Evolutionary conservation across 2,888 invertebrate genomes (phyloP).

Genomic region (Pollenia labialis): DNA sequence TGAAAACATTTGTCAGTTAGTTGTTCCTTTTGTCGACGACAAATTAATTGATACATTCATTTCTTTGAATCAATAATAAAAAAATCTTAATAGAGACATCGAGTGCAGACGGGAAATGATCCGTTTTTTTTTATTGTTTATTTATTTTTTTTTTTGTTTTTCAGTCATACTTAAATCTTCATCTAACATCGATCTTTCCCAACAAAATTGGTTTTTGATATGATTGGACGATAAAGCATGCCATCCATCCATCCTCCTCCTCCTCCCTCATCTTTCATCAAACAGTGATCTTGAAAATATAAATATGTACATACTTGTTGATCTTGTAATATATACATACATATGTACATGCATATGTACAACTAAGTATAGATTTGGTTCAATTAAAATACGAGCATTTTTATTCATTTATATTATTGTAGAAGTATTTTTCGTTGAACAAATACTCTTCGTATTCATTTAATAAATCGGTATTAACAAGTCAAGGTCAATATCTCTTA

Average conservation of each 20-base stretch:
- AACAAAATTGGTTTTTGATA: slow-evolving; percentile 68
- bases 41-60: slow-evolving; percentile 66
- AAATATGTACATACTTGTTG: not conserved
- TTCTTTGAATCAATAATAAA: slow-evolving; percentile 57
- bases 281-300: slow-evolving; percentile 27
- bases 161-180: slow-evolving; percentile 31
- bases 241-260: not conserved
- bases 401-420: slow-evolving; percentile 26
- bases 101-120: slow-evolving; percentile 52
- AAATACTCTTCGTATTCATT: slow-evolving; percentile 9
- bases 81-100: slow-evolving; percentile 24
- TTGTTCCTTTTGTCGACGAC: slow-evolving; percentile 55
- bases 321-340: not conserved
- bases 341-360: not conserved
- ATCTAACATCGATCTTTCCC: slow-evolving; percentile 65
- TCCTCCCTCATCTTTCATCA: not conserved
- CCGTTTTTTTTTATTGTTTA: slow-evolving; percentile 41
- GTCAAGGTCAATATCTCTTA: slow-evolving; percentile 73
- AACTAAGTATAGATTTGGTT: slow-evolving; percentile 43
- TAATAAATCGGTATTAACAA: slow-evolving; percentile 71
- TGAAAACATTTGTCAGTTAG: slow-evolving; percentile 6
- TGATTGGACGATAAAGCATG: slow-evolving; percentile 2
- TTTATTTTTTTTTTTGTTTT: not conserved
- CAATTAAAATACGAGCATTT: slow-evolving; percentile 67
- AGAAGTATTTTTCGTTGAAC: slow-evolving; percentile 45